A percentile compares a stretch with the other conserved stretches of the same genome.
phyloP scores from a whole-genome alignment of 1,140 invertebrate species.

The Apis dorsata region DNA sequence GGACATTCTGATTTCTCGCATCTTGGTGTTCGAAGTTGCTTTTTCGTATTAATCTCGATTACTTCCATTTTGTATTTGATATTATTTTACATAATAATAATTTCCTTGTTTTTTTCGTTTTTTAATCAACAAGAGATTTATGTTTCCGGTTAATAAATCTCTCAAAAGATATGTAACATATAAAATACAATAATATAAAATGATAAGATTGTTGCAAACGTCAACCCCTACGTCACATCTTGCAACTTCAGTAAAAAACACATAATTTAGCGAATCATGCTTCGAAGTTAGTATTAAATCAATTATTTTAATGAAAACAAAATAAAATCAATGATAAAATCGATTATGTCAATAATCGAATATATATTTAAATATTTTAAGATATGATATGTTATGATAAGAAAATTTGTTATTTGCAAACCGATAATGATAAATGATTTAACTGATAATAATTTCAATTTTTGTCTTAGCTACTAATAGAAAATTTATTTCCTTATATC shows the following conservation, averaged over 20 bases:
- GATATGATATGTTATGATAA: not conserved
- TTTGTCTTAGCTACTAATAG: slow-evolving; percentile 19
- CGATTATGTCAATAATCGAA: not conserved
- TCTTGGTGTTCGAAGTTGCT: not conserved
- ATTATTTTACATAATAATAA: not conserved
- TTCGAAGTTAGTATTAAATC: slow-evolving; percentile 16
- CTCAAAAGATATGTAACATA: slow-evolving; percentile 6
- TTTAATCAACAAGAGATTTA: not conserved
- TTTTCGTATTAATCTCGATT: slow-evolving; percentile 51
- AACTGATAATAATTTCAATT: slow-evolving; percentile 36
- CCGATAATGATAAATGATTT: not conserved
- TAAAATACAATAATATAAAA: slow-evolving; percentile 47
- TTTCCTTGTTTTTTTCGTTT: not conserved
- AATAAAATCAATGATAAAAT: slow-evolving; percentile 1
- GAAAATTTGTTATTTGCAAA: not conserved
- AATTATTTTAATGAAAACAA: slow-evolving; percentile 18
- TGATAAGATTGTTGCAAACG: not conserved
- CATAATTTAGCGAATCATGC: slow-evolving; percentile 1
- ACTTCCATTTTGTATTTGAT: slow-evolving; percentile 56
- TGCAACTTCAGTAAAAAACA: slow-evolving; percentile 20
- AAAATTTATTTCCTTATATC: slow-evolving; percentile 46
- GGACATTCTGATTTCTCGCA: slow-evolving; percentile 34
- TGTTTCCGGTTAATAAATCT: not conserved
- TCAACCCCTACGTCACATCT: slow-evolving; percentile 26
- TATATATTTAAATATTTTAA: not conserved